Percentiles rank a stretch among this genome's conserved stretches.
Evolutionary conservation across 2,797 vertebrate species (phyloP).

Genomic region (Lepilemur ruficaudatus): DNA sequence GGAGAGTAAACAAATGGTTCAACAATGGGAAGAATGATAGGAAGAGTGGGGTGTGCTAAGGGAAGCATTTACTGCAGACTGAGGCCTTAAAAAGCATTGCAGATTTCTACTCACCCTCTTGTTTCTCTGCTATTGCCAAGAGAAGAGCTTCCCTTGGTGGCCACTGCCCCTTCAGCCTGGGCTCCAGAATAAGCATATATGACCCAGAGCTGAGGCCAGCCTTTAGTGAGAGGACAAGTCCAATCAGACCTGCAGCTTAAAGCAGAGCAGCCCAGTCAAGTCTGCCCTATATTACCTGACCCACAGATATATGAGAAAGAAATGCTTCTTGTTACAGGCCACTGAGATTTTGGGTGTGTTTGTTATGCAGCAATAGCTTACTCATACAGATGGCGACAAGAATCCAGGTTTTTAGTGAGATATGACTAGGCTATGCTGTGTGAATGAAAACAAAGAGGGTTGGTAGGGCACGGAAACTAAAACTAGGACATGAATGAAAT

Average conservation of each 20-base stretch:
- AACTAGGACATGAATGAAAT: background rate
- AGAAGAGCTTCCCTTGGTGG: background rate
- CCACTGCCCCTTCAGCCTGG: background rate
- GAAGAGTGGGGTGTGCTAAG: background rate
- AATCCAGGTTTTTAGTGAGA: background rate
- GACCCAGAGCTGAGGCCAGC: background rate
- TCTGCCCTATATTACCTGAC: background rate
- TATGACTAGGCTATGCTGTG: background rate
- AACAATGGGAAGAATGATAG: background rate
- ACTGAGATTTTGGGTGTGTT: background rate
- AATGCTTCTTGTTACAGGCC: background rate
- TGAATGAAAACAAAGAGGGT: background rate
- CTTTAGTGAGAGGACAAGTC: background rate
- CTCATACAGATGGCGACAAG: background rate
- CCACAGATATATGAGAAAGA: background rate
- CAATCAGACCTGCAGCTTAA: background rate
- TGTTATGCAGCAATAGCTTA: background rate
- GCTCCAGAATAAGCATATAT: background rate
- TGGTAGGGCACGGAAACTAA: background rate
- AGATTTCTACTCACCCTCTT: background rate
- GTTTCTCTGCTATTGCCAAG: background rate
- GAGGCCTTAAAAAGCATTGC: background rate
- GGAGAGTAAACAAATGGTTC: background rate
- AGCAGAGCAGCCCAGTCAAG: background rate
- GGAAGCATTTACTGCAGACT: background rate